Percentiles rank a stretch among this genome's conserved stretches.
Evolutionary conservation across 2,797 vertebrate species (phyloP).

Genomic region (Benthosema pterotum): DNA sequence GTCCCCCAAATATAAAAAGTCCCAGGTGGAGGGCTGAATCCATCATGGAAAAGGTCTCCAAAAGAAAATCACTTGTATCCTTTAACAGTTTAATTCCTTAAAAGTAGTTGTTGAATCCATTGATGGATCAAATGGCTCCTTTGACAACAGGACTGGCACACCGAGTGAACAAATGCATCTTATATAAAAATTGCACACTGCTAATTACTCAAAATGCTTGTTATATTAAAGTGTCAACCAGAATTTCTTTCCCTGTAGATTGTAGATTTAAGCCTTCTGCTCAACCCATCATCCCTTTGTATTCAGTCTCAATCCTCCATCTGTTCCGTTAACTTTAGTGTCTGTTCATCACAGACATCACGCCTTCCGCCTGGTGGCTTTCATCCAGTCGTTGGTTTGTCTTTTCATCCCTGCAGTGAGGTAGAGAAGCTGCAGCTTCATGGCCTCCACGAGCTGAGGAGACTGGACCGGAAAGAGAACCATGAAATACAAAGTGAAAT

Average conservation of each 20-base stretch:
- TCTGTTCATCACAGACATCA: conserved; percentile 23
- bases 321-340: conserved; percentile 12
- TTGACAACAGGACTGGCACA: no score
- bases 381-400: conserved; percentile 26
- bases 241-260: not conserved
- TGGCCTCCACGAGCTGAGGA: conserved; percentile 45
- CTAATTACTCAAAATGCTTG: no score
- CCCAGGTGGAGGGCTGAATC: no score
- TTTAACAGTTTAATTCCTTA: no score
- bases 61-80: no score
- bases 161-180: no score
- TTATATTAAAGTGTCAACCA: not conserved
- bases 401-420: conserved; percentile 51
- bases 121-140: no score
- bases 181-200: no score
- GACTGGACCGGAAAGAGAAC: conserved; percentile 41
- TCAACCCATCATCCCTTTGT: conserved; percentile 42
- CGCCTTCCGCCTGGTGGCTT: conserved; percentile 26
- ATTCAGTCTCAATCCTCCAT: conserved; percentile 14
- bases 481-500: not conserved
- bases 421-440: conserved; percentile 71
- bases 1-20: not conserved
- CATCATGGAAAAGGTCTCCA: no score
- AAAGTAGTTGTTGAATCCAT: no score
- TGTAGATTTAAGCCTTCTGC: not conserved